These are phyloP conservation scores for Acholoe squamosa DNA, from an alignment of 2,888 invertebrate species.

Conservation along the genomic window DNA sequence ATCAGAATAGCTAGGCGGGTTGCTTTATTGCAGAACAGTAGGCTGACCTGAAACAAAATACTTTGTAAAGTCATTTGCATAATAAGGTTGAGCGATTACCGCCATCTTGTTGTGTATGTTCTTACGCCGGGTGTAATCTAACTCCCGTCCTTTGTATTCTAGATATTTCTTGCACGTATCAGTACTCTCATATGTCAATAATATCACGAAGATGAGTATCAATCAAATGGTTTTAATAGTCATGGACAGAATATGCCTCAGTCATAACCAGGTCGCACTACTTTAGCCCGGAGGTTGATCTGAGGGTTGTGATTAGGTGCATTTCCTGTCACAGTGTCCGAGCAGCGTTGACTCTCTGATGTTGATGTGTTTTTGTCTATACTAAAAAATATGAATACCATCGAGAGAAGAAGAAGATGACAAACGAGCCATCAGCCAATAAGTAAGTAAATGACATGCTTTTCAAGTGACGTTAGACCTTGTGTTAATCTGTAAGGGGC, in stretches of 20 bases:
- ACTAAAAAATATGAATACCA: conserved; percentile 50
- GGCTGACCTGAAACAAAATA: background rate
- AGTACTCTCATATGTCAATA: too few species aligned
- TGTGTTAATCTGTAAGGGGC: background rate
- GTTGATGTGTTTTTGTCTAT: conserved; percentile 40
- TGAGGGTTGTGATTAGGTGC: background rate
- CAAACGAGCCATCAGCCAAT: conserved; percentile 60
- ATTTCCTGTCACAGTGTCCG: conserved; percentile 59
- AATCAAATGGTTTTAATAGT: background rate
- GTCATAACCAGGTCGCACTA: conserved; percentile 21
- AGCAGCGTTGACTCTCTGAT: conserved; percentile 24
- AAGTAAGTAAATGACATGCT: conserved; percentile 48
- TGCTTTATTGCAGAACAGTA: background rate
- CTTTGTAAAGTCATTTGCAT: conserved; percentile 65
- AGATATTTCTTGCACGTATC: background rate
- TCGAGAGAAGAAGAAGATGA: conserved; percentile 53
- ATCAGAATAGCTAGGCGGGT: background rate
- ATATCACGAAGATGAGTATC: background rate
- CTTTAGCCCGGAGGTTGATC: background rate
- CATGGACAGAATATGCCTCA: background rate
- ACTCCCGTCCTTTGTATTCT: background rate
- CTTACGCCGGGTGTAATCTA: conserved; percentile 52
- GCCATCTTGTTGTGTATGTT: conserved; percentile 63
- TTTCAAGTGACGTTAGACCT: background rate
- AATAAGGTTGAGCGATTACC: conserved; percentile 63